Conservation (phyloP, 2,113 vertebrate species). For the Corynorhinus townsendii region DNA sequence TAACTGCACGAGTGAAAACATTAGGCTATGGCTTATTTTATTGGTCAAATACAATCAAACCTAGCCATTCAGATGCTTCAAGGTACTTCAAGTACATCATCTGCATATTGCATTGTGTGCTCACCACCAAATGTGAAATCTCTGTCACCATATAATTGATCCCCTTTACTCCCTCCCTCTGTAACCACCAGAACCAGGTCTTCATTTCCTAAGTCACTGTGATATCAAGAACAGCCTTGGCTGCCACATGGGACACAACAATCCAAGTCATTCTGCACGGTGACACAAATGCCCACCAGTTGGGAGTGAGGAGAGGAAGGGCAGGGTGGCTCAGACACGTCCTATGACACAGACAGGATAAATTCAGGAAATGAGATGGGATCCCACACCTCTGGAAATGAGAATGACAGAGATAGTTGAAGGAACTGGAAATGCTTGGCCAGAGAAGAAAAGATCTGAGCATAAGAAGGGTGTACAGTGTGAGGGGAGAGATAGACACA, state of each 20-base stretch:
- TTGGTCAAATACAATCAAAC: background rate
- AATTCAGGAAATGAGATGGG: background rate
- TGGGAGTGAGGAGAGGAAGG: background rate
- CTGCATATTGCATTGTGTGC: too few relatives aligned
- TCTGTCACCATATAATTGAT: too few relatives aligned
- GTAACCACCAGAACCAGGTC: background rate
- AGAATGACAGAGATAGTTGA: background rate
- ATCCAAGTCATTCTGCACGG: background rate
- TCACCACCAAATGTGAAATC: too few relatives aligned
- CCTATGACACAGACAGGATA: background rate
- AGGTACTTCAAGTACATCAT: too few relatives aligned
- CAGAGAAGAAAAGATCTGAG: background rate
- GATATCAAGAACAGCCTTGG: background rate
- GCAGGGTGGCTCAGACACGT: fast-evolving
- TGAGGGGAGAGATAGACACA: background rate
- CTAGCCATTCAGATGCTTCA: background rate
- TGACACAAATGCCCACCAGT: background rate
- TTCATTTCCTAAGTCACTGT: background rate
- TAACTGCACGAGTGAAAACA: background rate
- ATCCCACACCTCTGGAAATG: background rate
- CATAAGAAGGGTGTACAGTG: background rate
- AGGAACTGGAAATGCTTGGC: background rate
- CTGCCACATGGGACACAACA: background rate
- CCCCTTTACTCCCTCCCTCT: too few relatives aligned
- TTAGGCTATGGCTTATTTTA: background rate